phyloP scores from a whole-genome alignment of 2,113 vertebrate genomes.

The Tricholaema leucomelas region DNA sequence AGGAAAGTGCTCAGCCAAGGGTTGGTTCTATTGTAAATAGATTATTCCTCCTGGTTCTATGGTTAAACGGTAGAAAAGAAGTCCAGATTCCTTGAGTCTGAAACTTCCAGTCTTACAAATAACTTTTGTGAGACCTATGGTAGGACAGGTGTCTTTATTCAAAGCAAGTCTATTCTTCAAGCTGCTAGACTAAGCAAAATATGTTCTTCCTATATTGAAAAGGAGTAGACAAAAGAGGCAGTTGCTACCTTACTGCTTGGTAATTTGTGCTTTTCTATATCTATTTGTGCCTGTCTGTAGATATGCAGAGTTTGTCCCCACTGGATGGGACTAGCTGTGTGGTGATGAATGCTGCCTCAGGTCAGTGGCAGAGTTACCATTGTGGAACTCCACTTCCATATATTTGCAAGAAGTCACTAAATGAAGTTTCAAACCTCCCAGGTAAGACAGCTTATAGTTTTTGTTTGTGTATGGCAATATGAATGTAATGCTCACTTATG shows the following conservation, averaged over 20 bases:
- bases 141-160: background rate
- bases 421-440: slow-evolving; percentile 28
- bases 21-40: slow-evolving; percentile 47
- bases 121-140: background rate
- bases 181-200: background rate
- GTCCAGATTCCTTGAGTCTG: background rate
- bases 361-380: slow-evolving; percentile 75
- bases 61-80: slow-evolving; percentile 25
- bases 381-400: slow-evolving; percentile 86
- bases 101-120: background rate
- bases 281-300: slow-evolving; percentile 55
- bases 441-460: slow-evolving; percentile 62
- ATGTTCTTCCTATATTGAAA: background rate
- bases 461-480: background rate
- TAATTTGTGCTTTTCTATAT: background rate
- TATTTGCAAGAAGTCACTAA: slow-evolving; percentile 84
- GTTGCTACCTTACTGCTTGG: background rate
- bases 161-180: background rate
- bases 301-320: slow-evolving; percentile 52
- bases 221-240: background rate
- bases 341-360: slow-evolving; percentile 73
- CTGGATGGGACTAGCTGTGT: slow-evolving; percentile 85
- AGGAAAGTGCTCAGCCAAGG: slow-evolving; percentile 30
- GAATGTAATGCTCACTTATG: background rate
- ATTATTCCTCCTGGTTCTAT: slow-evolving; percentile 34